phyloP scores from a whole-genome alignment of 2,888 invertebrate genomes.

The Rapana venosa region DNA sequence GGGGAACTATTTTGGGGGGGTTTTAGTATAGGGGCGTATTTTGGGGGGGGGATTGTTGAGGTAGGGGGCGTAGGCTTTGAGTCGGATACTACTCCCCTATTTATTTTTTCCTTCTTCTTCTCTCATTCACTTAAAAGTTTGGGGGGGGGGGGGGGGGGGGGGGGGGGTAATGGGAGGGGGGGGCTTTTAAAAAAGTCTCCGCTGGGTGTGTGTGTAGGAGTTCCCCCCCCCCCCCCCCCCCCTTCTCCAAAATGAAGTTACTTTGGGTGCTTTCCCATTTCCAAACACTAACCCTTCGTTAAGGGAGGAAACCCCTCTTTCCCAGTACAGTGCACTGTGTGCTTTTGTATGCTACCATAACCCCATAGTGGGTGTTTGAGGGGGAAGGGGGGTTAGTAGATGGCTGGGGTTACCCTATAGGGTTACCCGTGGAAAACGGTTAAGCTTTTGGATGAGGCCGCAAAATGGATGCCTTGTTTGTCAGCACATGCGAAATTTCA shows the following conservation, averaged over 20 bases:
- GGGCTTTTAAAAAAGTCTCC: not conserved
- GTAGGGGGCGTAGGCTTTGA: not conserved
- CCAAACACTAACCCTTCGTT: too few relatives aligned
- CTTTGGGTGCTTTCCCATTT: not conserved
- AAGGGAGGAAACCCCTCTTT: not conserved
- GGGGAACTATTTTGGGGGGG: not conserved
- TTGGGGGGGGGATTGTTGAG: not conserved
- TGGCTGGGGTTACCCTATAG: too few relatives aligned
- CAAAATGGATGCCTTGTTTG: too few relatives aligned
- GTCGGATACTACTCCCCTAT: too few relatives aligned
- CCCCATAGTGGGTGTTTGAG: too few relatives aligned
- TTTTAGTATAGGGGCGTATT: not conserved
- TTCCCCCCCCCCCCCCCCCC: not conserved
- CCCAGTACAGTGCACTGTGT: not conserved
- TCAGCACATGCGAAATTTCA: too few relatives aligned
- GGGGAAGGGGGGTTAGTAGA: too few relatives aligned
- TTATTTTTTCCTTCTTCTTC: too few relatives aligned
- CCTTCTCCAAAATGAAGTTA: not conserved
- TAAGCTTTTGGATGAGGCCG: too few relatives aligned
- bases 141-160: not conserved
- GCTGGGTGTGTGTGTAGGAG: not conserved
- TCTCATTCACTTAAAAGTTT: too few relatives aligned
- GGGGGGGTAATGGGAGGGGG: not conserved
- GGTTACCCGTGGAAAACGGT: too few relatives aligned
- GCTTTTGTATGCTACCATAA: too few relatives aligned